A percentile compares a stretch with the other conserved stretches of the same genome.
These are phyloP conservation scores for Hypanus sabinus DNA, from an alignment of 2,113 vertebrate genomes.

Conservation along the genomic window DNA sequence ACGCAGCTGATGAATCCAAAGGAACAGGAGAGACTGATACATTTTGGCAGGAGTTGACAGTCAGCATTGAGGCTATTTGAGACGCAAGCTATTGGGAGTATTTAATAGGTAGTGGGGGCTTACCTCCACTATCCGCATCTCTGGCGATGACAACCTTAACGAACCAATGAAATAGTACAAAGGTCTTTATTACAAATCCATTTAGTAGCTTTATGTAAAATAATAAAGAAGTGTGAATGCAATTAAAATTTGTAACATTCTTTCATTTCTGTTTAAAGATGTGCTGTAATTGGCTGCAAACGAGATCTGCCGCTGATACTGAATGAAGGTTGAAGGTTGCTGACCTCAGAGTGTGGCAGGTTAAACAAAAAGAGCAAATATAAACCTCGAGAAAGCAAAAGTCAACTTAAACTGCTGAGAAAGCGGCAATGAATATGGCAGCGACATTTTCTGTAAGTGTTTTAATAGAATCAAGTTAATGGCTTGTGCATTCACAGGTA, in stretches of 20 bases:
- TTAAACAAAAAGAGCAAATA: neutral
- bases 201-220: neutral
- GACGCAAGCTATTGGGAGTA: too few species aligned
- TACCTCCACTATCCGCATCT: too few species aligned
- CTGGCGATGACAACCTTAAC: too few species aligned
- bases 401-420: neutral
- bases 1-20: too few species aligned
- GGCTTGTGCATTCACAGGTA: neutral
- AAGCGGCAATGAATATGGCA: slow-evolving; percentile 7
- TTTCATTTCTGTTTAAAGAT: neutral
- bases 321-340: neutral
- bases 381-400: neutral
- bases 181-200: neutral
- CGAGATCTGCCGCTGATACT: neutral
- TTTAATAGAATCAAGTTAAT: neutral
- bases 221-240: neutral
- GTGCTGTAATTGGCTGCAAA: neutral
- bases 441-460: slow-evolving; percentile 14
- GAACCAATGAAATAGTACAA: neutral
- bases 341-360: neutral
- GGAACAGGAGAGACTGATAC: too few species aligned
- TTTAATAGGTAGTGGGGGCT: too few species aligned
- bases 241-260: neutral
- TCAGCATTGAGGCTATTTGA: too few species aligned
- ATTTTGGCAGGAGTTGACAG: too few species aligned